A percentile compares a stretch with the other conserved stretches of the same genome.
Conservation (phyloP, 2,888 invertebrate genomes). For the Epirrhoe tristata region DNA sequence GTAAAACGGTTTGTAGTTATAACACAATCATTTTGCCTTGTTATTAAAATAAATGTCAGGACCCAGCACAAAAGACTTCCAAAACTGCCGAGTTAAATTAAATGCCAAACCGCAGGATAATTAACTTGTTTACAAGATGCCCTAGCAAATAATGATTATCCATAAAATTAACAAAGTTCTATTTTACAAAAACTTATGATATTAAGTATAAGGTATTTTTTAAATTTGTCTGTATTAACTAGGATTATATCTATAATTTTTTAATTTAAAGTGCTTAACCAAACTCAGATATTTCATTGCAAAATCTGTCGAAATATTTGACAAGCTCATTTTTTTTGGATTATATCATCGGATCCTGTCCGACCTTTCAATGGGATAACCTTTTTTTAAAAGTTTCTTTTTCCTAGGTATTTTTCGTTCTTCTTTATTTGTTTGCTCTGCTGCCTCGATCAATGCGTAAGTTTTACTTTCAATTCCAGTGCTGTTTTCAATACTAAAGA, state of each 20-base stretch:
- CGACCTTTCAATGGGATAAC: no score
- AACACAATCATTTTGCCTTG: slow-evolving; percentile 50
- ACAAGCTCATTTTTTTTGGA: no score
- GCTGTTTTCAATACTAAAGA: slow-evolving; percentile 54
- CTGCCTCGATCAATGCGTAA: neutral
- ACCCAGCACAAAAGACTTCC: slow-evolving; percentile 53
- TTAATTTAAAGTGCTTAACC: no score
- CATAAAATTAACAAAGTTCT: neutral
- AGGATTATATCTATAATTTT: no score
- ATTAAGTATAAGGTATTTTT: no score
- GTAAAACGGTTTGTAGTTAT: slow-evolving; percentile 51
- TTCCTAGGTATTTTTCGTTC: no score
- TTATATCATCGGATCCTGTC: no score
- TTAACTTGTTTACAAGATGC: slow-evolving; percentile 18
- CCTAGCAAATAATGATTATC: neutral
- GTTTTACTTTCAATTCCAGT: neutral
- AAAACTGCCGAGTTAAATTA: slow-evolving; percentile 31
- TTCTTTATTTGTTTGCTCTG: no score
- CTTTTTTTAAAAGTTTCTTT: no score
- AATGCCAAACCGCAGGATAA: slow-evolving; percentile 41
- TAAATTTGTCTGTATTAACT: no score
- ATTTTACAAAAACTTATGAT: neutral
- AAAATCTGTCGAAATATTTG: no score
- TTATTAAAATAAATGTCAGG: slow-evolving; percentile 61
- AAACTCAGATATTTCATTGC: no score